Percentiles rank a stretch among this genome's conserved stretches.
Conservation (phyloP, 2,888 invertebrate species). For the Phlogophora meticulosa region DNA sequence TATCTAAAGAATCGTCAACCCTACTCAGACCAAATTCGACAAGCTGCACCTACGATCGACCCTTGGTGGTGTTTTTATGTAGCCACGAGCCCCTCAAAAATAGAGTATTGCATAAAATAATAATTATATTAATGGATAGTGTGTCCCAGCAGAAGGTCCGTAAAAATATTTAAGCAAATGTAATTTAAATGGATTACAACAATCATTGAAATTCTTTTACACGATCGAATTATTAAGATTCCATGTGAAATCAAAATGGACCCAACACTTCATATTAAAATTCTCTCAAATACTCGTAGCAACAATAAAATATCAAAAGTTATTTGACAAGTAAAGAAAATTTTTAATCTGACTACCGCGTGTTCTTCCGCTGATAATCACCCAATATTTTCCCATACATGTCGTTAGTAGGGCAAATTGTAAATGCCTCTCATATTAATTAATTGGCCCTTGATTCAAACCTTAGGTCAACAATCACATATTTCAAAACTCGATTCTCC, state of each 20-base stretch:
- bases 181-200: neutral
- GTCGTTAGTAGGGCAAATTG: conserved; percentile 16
- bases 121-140: too few species aligned
- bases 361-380: neutral
- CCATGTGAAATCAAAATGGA: neutral
- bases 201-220: conserved; percentile 12
- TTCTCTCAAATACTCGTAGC: neutral
- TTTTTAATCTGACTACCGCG: conserved; percentile 20
- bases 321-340: conserved; percentile 48
- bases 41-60: too few species aligned
- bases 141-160: neutral
- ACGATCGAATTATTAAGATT: neutral
- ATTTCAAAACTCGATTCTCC: conserved; percentile 53
- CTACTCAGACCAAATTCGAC: too few species aligned
- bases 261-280: neutral
- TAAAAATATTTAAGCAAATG: neutral
- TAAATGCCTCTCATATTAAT: conserved; percentile 36
- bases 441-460: conserved; percentile 41
- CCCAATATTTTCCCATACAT: conserved; percentile 16
- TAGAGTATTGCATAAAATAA: too few species aligned
- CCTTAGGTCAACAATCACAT: conserved; percentile 53
- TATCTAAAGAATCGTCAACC: too few species aligned
- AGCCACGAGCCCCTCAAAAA: too few species aligned
- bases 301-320: conserved; percentile 28
- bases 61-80: too few species aligned